Base-by-base conservation (phyloP, 2,888 invertebrate genomes). In the Heliconius cydno region DNA sequence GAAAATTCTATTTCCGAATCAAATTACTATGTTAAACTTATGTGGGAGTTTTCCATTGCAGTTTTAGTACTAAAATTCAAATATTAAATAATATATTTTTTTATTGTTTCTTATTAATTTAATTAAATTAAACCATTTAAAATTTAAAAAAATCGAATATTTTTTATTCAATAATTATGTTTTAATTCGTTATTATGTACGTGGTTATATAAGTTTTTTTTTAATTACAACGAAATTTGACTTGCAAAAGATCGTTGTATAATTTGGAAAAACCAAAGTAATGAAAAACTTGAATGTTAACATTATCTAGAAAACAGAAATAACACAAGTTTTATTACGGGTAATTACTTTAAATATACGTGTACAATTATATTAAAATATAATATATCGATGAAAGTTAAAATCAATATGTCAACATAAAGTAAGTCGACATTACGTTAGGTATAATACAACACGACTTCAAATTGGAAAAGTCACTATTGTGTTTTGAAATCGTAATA, bases 1-100 rank as follows among this genome's bases (percentile, higher is more conserved):
- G 81, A 81, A 81, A 81, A 76, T 80, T 81, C 78, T 80, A 81
- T 73, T 63, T 72, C 72, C 28, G 41, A 65, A 75, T 72, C 66
- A 70, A 72, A 60, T 72, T 28, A 41, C 30, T 46, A 75, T 75
- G n/a, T 66, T 28, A 34, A 60, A 34, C 57, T n/a, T n/a, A n/a
- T n/a, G n/a, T 28, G 15, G 28, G 9, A 3, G 76, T 78, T 72
- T 76, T 80, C 67, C 77, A 78, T 52, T 68, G 41, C 13, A 15
- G 28, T 13, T 68, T 25, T n/a, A 38, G 41, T 13, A 38, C 9
- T 12, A 68, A 22, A 5, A 34, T 67, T n/a, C 12, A n/a, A 19
- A 65, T 65, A 25, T 28, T 15, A 15, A 65, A 30, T 28, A 15
- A 13, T 13, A 6, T 5, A 15, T 28, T 6, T 65, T 63, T 15